These are phyloP conservation scores for Cichladusa arquata DNA, from an alignment of 2,113 vertebrate genomes.

Conservation along the genomic window DNA sequence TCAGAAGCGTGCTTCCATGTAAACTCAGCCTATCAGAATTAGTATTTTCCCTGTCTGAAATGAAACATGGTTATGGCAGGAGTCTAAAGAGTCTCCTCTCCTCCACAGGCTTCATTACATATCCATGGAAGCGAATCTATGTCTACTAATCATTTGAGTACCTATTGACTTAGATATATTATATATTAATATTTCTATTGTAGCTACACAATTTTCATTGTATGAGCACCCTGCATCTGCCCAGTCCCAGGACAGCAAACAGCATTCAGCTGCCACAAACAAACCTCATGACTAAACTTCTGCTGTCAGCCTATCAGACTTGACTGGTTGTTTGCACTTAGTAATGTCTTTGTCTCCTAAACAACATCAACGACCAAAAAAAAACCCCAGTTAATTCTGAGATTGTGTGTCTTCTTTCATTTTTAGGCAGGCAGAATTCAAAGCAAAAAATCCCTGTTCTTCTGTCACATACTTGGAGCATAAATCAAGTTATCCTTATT, in stretches of 20 bases:
- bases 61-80: neutral
- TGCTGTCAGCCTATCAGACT: neutral
- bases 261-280: neutral
- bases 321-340: neutral
- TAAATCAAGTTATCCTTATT: neutral
- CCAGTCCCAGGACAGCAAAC: rapidly evolving
- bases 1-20: neutral
- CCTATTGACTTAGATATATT: neutral
- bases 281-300: neutral
- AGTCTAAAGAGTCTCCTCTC: neutral
- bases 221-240: neutral
- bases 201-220: neutral
- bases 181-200: neutral
- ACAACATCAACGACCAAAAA: neutral
- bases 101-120: neutral
- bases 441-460: neutral
- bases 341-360: neutral
- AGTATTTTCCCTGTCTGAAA: neutral
- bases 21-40: neutral
- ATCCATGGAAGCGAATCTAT: neutral
- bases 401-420: neutral
- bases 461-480: neutral
- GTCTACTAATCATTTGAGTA: neutral
- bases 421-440: neutral
- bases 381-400: neutral